Percentiles rank a stretch among this genome's conserved stretches.
These are phyloP conservation scores for Jacana jacana DNA, from an alignment of 2,113 vertebrate species.

Conservation along the genomic window DNA sequence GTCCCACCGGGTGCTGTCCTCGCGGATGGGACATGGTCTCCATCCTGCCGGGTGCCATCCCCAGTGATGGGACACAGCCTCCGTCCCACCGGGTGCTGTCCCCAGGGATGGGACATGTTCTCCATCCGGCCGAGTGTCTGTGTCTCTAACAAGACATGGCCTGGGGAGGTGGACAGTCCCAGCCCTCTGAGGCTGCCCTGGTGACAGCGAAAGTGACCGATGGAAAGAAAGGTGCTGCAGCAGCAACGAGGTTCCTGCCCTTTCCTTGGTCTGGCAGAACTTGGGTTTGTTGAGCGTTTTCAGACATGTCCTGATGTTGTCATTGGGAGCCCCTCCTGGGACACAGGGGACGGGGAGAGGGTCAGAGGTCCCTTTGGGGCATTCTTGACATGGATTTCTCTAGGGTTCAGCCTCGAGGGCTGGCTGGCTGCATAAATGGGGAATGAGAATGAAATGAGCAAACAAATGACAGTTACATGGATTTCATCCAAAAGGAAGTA, in stretches of 20 bases:
- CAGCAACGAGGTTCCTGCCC: rapidly evolving
- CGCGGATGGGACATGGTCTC: too few relatives aligned
- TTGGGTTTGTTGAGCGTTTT: background rate
- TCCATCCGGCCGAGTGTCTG: rapidly evolving
- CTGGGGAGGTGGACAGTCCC: background rate
- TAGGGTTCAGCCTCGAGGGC: background rate
- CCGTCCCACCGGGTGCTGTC: background rate
- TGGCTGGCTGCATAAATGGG: background rate
- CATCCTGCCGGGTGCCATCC: too few relatives aligned
- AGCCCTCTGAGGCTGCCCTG: rapidly evolving
- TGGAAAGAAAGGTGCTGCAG: background rate
- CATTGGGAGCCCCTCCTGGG: background rate
- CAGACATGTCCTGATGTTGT: rapidly evolving
- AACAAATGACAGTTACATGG: background rate
- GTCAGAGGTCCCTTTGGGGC: background rate
- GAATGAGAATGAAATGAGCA: background rate
- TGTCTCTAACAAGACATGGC: rapidly evolving
- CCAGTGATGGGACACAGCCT: background rate
- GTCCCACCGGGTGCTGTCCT: too few relatives aligned
- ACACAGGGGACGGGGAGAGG: background rate
- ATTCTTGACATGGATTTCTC: background rate
- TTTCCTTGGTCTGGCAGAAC: background rate
- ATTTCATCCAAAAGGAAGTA: background rate
- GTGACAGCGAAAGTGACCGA: rapidly evolving
- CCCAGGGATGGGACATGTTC: background rate